Evolutionary conservation across 2,113 vertebrate species (phyloP).

Genomic region (Trematomus loennbergii): DNA sequence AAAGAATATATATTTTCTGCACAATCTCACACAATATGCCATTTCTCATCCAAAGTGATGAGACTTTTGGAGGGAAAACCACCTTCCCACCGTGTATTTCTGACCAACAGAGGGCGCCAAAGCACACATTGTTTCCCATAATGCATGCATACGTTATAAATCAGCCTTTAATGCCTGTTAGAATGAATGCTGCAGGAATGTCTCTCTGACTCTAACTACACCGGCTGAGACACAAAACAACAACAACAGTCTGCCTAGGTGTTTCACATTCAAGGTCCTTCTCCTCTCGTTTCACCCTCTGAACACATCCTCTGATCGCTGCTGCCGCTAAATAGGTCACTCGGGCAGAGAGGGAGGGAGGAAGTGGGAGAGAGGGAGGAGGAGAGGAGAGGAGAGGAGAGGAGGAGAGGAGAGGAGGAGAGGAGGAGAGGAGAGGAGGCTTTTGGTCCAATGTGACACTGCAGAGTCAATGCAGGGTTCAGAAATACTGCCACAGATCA

Average conservation of each 20-base stretch:
- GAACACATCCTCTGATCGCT: conserved; percentile 54
- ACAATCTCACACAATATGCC: neutral
- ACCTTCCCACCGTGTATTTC: neutral
- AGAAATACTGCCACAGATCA: conserved; percentile 23
- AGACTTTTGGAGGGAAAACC: conserved; percentile 21
- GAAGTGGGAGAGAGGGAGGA: conserved; percentile 20
- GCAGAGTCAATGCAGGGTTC: conserved; percentile 35
- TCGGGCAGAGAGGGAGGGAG: conserved; percentile 68
- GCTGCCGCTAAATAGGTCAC: conserved; percentile 82
- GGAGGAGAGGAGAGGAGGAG: neutral
- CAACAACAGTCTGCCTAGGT: conserved; percentile 35
- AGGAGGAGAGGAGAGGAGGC: conserved; percentile 25
- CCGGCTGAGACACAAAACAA: too few species aligned
- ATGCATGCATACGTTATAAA: conserved; percentile 22
- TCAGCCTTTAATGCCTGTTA: conserved; percentile 17
- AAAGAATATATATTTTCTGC: neutral
- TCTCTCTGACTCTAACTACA: conserved; percentile 1
- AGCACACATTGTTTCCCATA: neutral
- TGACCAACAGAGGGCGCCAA: conserved; percentile 73
- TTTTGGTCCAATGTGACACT: conserved; percentile 59
- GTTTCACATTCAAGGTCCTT: conserved; percentile 50
- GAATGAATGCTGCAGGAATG: conserved; percentile 41
- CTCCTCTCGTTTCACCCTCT: conserved; percentile 16
- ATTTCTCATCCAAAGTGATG: neutral
- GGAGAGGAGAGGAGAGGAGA: neutral